Evolutionary conservation across 2,888 invertebrate species (phyloP), one percentile per base, ranked within the genome.

Genomic region (Agrochola circellaris): DNA sequence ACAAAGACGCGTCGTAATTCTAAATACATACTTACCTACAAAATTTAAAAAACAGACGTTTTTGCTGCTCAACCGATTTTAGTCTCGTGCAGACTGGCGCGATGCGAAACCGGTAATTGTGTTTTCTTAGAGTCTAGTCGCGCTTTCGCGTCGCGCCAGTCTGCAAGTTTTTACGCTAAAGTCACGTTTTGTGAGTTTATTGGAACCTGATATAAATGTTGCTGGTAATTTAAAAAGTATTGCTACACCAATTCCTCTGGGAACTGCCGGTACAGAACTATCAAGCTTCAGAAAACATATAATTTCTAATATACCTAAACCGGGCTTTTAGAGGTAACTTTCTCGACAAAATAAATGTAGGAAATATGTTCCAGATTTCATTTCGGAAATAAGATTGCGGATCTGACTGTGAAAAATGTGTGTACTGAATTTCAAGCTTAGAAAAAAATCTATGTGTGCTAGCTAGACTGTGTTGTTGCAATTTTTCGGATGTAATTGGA

Each of bases 301-400:
- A 56, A 48, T 38, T 78, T 62, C 48, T 69, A 69, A 78, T 56
- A 38, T 58, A 56, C 58, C 68, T n/a, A 56, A 65, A 66, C 20
- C 34, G 8, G 45, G 61, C 51, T 67, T 77, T 61, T 26, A 61
- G 26, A 42, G 23, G 11, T 38, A 66, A 48, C 23, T 51, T 38
- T 65, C 15, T 58, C 38, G 23, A 8, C 20, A 23, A 60, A 77
- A 51, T 54, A 61, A 61, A 68, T 8, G 38, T 20, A 8, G 5
- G 1, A 61, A 61, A 65, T 51, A 48, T 51, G 23, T 78, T 70
- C 7, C 13, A 30, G 38, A 51, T 34, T 58, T 65, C 51, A n/a
- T 67, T 66, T 51, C 3, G 8, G 13, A 67, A 45, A 30, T 61
- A 60, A 67, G 17, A 48, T n/a, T 30, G 4, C n/a, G 4, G 51